Conservation (phyloP, 2,888 invertebrate species). For the Phoronis australis region DNA sequence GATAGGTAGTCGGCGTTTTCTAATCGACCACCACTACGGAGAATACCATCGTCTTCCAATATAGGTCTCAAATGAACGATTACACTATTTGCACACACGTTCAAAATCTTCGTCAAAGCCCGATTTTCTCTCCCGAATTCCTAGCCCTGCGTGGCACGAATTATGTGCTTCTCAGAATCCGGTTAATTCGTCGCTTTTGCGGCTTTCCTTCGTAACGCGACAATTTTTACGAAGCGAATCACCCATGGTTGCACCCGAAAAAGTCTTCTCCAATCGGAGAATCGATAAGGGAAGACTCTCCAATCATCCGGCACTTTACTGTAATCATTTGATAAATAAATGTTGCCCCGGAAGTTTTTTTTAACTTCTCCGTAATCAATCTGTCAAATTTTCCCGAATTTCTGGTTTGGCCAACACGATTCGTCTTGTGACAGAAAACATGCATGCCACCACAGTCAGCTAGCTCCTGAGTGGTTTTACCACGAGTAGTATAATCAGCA, state of each 20-base stretch:
- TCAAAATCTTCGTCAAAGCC: background rate
- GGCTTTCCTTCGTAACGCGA: background rate
- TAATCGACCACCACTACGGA: no score
- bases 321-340: no score
- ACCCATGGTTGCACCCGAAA: no score
- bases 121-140: slow-evolving; percentile 6
- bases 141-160: slow-evolving; percentile 5
- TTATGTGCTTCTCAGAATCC: no score
- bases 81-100: background rate
- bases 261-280: slow-evolving; percentile 9
- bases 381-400: no score
- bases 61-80: slow-evolving; percentile 1
- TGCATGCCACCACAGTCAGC: background rate
- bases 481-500: no score
- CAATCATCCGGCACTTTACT: no score
- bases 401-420: no score
- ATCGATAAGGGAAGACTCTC: slow-evolving; percentile 5
- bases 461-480: no score
- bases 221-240: no score
- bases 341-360: no score
- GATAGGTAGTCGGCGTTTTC: no score
- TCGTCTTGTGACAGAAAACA: background rate
- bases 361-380: background rate
- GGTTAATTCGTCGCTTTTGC: slow-evolving; percentile 2
- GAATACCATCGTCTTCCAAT: slow-evolving; percentile 7